These are phyloP conservation scores for Neogobius melanostomus DNA, from an alignment of 2,113 vertebrate species.

Conservation along the genomic window DNA sequence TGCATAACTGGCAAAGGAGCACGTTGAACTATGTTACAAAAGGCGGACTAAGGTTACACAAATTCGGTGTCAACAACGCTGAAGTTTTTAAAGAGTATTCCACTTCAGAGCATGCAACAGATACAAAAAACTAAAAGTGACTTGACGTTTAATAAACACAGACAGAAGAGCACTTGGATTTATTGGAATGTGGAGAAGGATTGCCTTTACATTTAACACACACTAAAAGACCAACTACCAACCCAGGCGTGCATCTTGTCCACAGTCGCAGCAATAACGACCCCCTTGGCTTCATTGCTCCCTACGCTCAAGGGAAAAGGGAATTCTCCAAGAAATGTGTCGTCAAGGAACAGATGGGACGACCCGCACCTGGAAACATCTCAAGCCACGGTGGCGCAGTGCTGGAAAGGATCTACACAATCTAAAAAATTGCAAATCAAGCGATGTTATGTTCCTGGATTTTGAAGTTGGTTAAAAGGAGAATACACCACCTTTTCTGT, in stretches of 20 bases:
- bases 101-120: neutral
- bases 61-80: neutral
- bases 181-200: no score
- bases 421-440: no score
- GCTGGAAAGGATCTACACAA: no score
- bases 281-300: neutral
- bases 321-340: slow-evolving; percentile 11
- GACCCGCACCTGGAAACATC: no score
- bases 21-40: no score
- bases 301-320: neutral
- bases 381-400: no score
- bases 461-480: neutral
- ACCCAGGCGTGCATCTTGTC: neutral
- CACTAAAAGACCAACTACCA: no score
- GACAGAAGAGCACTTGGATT: no score
- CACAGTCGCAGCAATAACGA: neutral
- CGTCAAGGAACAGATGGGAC: neutral
- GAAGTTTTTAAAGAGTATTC: neutral
- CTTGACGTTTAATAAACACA: no score
- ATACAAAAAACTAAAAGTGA: no score
- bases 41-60: neutral
- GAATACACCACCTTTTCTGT: slow-evolving; percentile 12
- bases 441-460: neutral
- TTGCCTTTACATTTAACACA: no score
- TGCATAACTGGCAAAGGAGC: no score